phyloP scores from a whole-genome alignment of 2,888 invertebrate genomes.

The Oeneis ivallda region DNA sequence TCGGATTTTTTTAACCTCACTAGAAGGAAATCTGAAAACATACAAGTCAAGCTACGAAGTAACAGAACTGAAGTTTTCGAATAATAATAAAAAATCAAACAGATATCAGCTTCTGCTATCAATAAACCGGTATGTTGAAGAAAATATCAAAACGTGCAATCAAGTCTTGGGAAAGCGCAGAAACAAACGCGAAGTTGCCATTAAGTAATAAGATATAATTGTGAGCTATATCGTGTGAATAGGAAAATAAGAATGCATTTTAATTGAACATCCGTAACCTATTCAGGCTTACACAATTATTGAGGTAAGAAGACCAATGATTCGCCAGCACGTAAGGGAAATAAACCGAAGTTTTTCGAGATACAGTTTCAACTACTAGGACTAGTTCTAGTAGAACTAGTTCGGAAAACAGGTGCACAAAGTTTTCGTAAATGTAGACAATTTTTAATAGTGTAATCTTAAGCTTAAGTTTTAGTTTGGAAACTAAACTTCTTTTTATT shows the following conservation, averaged over 20 bases:
- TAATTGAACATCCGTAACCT: constrained; percentile 61
- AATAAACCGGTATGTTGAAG: constrained; percentile 63
- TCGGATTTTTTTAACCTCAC: no score
- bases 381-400: no score
- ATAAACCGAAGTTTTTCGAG: constrained; percentile 63
- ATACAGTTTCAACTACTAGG: no score
- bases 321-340: constrained; percentile 67
- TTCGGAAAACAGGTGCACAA: no score
- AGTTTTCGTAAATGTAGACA: no score
- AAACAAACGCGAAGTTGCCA: constrained; percentile 53
- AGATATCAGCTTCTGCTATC: constrained; percentile 48
- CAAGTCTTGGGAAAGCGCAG: constrained; percentile 59
- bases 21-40: no score
- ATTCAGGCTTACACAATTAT: constrained; percentile 63
- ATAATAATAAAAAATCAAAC: not conserved
- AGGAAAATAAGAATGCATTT: constrained; percentile 64
- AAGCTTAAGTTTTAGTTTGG: no score
- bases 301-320: constrained; percentile 59
- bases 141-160: constrained; percentile 60
- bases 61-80: no score
- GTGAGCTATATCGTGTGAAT: constrained; percentile 62
- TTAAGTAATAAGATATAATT: constrained; percentile 49
- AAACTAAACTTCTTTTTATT: no score
- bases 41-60: no score
- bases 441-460: no score